phyloP scores from a whole-genome alignment of 2,888 invertebrate species.

The Drosophila picticornis region DNA sequence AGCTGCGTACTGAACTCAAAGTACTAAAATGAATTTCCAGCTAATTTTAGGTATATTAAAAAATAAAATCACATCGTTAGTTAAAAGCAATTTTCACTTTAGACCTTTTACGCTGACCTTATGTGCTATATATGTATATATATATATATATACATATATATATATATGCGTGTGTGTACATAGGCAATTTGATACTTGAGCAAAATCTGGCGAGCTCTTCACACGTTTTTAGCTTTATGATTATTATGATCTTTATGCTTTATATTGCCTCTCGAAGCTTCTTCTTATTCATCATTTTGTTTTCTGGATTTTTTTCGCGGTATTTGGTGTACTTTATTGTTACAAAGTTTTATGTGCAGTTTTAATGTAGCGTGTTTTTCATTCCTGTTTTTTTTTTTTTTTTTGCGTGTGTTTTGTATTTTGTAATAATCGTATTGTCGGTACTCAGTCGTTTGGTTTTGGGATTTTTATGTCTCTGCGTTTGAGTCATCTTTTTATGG shows the following conservation, averaged over 20 bases:
- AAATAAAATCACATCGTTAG: conserved; percentile 8
- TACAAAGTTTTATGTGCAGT: conserved; percentile 64
- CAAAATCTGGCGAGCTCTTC: conserved; percentile 24
- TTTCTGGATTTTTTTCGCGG: conserved; percentile 26
- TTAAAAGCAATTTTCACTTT: conserved; percentile 6
- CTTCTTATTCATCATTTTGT: not conserved
- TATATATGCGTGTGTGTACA: not conserved
- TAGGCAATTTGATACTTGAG: conserved; percentile 34
- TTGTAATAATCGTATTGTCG: conserved; percentile 50
- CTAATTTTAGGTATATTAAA: conserved; percentile 12
- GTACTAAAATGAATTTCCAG: conserved; percentile 14
- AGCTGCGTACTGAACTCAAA: conserved; percentile 3
- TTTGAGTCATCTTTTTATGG: conserved; percentile 49
- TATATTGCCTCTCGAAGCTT: conserved; percentile 5
- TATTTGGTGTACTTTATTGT: conserved; percentile 56
- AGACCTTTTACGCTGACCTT: conserved; percentile 17
- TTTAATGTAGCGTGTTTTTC: conserved; percentile 45
- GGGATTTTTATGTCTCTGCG: conserved; percentile 45
- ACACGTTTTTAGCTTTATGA: conserved; percentile 41
- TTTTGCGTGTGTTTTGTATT: conserved; percentile 17
- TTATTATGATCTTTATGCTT: conserved; percentile 43
- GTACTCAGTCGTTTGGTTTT: conserved; percentile 42
- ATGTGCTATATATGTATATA: not conserved
- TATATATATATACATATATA: not conserved
- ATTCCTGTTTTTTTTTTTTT: not conserved